These are phyloP conservation scores for Plestiodon gilberti DNA, from an alignment of 2,113 vertebrate species.

Conservation along the genomic window DNA sequence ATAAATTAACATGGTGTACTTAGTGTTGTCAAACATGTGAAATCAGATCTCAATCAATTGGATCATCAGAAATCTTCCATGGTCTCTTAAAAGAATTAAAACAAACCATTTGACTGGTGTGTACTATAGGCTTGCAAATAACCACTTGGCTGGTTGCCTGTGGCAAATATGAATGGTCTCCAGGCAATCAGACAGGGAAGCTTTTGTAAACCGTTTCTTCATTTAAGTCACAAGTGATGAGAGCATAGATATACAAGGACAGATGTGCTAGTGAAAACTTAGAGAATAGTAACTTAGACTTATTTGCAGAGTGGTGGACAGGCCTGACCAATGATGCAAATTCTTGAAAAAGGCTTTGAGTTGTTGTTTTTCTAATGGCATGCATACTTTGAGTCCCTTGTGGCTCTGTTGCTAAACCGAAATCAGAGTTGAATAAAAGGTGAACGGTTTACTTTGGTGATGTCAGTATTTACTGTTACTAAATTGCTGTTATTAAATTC, in stretches of 20 bases:
- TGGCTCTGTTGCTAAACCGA: conserved; percentile 22
- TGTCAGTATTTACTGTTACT: background rate
- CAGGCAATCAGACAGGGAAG: background rate
- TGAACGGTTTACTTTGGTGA: background rate
- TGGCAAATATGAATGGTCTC: background rate
- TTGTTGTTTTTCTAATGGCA: conserved; percentile 28
- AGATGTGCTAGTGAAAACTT: background rate
- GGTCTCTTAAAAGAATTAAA: background rate
- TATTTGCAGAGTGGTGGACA: background rate
- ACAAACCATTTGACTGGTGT: background rate
- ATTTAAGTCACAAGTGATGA: background rate
- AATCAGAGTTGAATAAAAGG: conserved; percentile 9
- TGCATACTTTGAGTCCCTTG: conserved; percentile 18
- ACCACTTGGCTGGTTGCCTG: background rate
- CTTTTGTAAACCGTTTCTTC: background rate
- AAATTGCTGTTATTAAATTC: background rate
- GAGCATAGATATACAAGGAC: background rate
- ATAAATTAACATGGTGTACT: background rate
- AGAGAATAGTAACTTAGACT: background rate
- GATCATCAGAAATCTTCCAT: no score
- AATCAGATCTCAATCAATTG: no score
- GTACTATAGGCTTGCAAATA: background rate
- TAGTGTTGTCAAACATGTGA: background rate
- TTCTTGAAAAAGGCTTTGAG: conserved; percentile 2
- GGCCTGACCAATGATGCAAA: background rate